Base-by-base conservation (phyloP, 2,888 invertebrate genomes). In the Smittia sp. region DNA sequence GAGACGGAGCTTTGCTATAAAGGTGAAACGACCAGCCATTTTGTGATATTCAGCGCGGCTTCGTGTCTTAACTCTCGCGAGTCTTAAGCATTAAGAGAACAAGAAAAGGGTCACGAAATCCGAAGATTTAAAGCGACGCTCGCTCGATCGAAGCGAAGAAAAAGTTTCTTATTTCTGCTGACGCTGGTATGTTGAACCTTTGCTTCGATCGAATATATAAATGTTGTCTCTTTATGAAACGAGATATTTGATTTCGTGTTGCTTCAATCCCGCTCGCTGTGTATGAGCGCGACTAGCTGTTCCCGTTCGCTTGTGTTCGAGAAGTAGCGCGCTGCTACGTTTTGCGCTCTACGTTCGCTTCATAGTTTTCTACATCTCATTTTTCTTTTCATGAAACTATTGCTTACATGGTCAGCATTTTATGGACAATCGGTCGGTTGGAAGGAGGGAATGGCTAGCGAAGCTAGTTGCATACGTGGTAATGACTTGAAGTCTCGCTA, bases 91-190 rank as follows among this genome's bases (percentile, higher is more conserved):
- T 15, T 1, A 70, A 54, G 25, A 27, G 39, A 69, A 22, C 22
- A 24, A 68, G 41, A 70, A 72, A 52, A 62, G 72, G 72, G 72
- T 72, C 72, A 72, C 72, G 62, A 72, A 54, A 72, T 39, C 54
- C 54, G 69, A 25, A 38, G 32, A 62, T 46, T 66, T 63, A 63
- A 63, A 58, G 58, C 58, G 58, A 20, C 58, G 58, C 58, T 58
- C 58, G 58, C 18, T 22, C 20, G 22, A 58, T 22, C 22, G 58
- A 58, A 20, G 58, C n/a, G n/a, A 58, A 58, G 22, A 46, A 46
- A 58, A 58, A 58, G 58, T 58, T 58, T 58, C 58, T 58, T 70
- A 25, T 69, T 70, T 54, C 52, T 70, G 27, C 69, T 54, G 52
- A 54, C 69, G 69, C 69, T 70, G 39, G 54, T 52, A 70, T 70